These are phyloP conservation scores for Myripristis jacobus DNA, from an alignment of 2,797 vertebrate species.

Conservation along the genomic window DNA sequence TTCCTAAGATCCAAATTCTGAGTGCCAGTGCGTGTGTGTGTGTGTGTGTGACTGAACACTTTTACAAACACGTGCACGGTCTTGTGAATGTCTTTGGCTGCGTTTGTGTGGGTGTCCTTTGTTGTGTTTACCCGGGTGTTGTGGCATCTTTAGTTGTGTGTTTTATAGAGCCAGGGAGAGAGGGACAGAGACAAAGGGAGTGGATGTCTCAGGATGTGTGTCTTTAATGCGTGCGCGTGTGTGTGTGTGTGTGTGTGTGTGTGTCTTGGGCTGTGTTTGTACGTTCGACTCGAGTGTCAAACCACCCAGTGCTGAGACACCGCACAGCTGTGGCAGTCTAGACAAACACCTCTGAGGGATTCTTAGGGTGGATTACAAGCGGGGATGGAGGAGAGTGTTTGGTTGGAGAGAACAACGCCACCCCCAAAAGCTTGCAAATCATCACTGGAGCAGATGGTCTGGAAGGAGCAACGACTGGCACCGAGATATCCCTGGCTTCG, in stretches of 20 bases:
- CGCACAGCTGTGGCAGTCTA: conserved; percentile 49
- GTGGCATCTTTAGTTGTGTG: conserved; percentile 15
- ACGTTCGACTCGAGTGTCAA: conserved; percentile 49
- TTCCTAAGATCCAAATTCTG: conserved; percentile 55
- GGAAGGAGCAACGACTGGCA: not conserved
- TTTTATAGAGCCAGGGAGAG: not conserved
- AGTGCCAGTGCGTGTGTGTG: conserved; percentile 5
- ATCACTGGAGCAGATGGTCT: not conserved
- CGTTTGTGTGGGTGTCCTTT: conserved; percentile 12
- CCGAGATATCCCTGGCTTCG: not conserved
- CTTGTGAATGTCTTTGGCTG: conserved; percentile 34
- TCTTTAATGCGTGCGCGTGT: conserved; percentile 19
- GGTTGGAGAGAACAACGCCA: conserved; percentile 15
- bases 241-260: conserved; percentile 28
- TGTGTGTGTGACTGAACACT: conserved; percentile 8
- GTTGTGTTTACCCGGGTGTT: not conserved
- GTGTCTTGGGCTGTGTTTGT: conserved; percentile 24
- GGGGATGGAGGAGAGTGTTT: conserved; percentile 8
- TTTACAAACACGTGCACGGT: conserved; percentile 62
- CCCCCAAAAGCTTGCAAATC: conserved; percentile 10
- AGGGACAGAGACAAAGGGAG: conserved; percentile 17
- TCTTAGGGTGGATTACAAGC: conserved; percentile 26
- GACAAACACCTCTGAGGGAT: conserved; percentile 43
- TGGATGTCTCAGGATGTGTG: conserved; percentile 12
- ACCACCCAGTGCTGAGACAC: conserved; percentile 47